Percentiles rank a stretch among this genome's conserved stretches.
phyloP scores from a whole-genome alignment of 2,888 invertebrate genomes.

The Elegia similella region DNA sequence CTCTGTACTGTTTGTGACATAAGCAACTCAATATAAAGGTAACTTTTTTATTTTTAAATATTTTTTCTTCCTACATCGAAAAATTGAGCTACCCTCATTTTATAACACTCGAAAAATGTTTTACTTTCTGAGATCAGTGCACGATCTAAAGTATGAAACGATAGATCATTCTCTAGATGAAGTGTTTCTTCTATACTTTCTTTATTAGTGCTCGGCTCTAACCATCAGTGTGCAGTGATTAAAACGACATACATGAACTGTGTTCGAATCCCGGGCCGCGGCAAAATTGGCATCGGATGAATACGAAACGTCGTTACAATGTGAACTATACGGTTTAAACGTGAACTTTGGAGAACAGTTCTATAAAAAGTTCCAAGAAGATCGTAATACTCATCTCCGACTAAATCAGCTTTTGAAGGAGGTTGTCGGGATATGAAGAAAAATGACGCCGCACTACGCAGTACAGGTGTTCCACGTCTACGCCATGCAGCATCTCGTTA shows the following conservation, averaged over 20 bases:
- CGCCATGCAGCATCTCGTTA: constrained; percentile 67
- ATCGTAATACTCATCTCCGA: not conserved
- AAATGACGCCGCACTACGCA: constrained; percentile 43
- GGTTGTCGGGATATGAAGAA: constrained; percentile 9
- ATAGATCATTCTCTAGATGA: not conserved
- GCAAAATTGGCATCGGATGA: constrained; percentile 65
- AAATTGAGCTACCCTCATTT: too few relatives aligned
- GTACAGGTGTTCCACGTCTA: constrained; percentile 62
- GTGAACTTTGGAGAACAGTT: constrained; percentile 14
- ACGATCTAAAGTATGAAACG: too few relatives aligned
- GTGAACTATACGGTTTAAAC: constrained; percentile 15
- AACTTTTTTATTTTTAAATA: too few relatives aligned
- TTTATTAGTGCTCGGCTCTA: not conserved
- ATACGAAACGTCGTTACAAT: constrained; percentile 10
- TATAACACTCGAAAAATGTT: too few relatives aligned
- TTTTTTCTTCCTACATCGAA: too few relatives aligned
- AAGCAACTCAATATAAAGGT: too few relatives aligned
- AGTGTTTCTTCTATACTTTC: not conserved
- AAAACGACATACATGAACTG: constrained; percentile 51
- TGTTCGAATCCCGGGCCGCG: constrained; percentile 33
- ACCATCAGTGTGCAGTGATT: not conserved
- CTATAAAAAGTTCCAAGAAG: not conserved
- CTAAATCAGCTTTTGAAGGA: not conserved
- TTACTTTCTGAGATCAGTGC: too few relatives aligned
- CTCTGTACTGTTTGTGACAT: too few relatives aligned